Conservation (phyloP, 2,113 vertebrate species). For the Prinia subflava region DNA sequence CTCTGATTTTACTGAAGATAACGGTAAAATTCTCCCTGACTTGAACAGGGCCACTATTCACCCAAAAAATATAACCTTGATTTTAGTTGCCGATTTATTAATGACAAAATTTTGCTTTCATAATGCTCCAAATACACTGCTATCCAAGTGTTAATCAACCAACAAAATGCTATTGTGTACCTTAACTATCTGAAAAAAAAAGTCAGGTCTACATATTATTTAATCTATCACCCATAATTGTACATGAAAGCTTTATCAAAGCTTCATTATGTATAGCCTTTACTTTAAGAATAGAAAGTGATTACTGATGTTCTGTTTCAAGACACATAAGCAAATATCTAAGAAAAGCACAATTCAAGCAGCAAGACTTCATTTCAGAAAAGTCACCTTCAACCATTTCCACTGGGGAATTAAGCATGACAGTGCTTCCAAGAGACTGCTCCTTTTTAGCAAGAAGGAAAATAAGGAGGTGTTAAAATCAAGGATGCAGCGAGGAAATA, state of each 20-base stretch:
- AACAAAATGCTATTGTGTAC: not conserved
- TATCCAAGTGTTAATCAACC: not conserved
- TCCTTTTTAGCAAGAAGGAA: not conserved
- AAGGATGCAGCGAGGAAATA: not conserved
- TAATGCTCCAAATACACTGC: not conserved
- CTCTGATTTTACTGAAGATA: not conserved
- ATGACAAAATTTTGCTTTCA: not conserved
- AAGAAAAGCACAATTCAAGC: not conserved
- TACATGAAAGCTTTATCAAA: not conserved
- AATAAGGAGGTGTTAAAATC: not conserved
- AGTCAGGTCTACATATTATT: not conserved
- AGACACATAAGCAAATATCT: not conserved
- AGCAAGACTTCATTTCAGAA: not conserved
- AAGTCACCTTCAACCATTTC: slow-evolving; percentile 8
- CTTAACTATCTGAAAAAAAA: not conserved
- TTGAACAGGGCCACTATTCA: not conserved
- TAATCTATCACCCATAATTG: not conserved
- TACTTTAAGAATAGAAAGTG: not conserved
- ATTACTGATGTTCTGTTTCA: not conserved
- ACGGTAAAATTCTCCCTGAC: not conserved
- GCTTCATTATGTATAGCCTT: not conserved
- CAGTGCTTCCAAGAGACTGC: not conserved
- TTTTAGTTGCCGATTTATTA: not conserved
- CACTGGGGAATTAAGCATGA: not conserved
- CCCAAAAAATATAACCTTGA: not conserved